Evolutionary conservation across 1,140 invertebrate genomes (phyloP), one percentile per base, ranked within the genome.

Genomic region (Halesus radiatus): DNA sequence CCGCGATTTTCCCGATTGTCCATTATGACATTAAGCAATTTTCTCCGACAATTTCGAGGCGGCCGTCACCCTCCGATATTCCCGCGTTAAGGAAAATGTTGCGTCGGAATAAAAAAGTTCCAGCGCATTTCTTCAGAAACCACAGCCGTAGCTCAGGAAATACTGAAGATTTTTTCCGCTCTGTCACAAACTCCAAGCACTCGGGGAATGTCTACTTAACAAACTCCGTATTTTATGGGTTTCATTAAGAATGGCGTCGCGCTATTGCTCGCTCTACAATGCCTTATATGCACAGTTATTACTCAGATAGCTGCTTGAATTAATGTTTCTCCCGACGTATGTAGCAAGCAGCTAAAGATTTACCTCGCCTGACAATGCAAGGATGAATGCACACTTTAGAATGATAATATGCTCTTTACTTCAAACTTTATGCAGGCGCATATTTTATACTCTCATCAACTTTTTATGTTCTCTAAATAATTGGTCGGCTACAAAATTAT

Each of bases 191-290:
- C 74, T 82, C 62, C 60, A 52, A 53, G 78, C 73, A 50, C 77
- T 53, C 76, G 77, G 70, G 68, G 79, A 79, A 83, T 76, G 82
- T 83, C 82, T 83, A 81, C 82, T 83, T 83, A 83, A 83, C 82
- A 83, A 83, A 83, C 79, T 83, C 79, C 70, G 82, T 83, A 83
- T 83, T 83, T 83, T 83, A 83, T 83, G 82, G 79, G 76, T 83
- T 83, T 83, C 81, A 83, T 83, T 83, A 83, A 83, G 81, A 83
- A 83, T 83, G 79, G 81, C 81, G 81, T 80, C 81, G 81, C 81
- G 81, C 78, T 76, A 82, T 82, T 82, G 81, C 81, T 76, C 66
- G 74, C 81, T 80, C 78, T 54, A 80, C 81, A 80, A 82, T 82
- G 81, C 81, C 80, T 81, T 81, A 81, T 81, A 82, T 82, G 79